Percentiles rank a stretch among this genome's conserved stretches.
phyloP scores from a whole-genome alignment of 2,888 invertebrate species.

The Conops quadrifasciatus region DNA sequence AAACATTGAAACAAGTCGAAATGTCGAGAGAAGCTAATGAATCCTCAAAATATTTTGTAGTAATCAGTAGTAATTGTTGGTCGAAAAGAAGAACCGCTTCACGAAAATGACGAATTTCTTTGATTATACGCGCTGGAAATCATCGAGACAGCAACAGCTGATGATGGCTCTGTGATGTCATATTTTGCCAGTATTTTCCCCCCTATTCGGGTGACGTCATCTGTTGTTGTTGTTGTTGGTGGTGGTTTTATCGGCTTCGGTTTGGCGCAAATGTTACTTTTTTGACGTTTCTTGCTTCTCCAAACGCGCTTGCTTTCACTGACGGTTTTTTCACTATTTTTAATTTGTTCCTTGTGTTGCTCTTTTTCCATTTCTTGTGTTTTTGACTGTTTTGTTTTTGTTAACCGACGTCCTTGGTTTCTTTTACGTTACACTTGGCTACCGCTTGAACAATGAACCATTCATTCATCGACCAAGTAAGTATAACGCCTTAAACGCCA shows the following conservation, averaged over 20 bases:
- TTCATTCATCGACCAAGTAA: conserved; percentile 16
- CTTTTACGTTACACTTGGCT: conserved; percentile 28
- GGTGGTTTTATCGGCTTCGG: neutral
- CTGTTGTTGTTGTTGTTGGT: too few species aligned
- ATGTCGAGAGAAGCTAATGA: too few species aligned
- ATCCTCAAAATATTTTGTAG: too few species aligned
- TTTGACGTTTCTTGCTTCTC: conserved; percentile 4
- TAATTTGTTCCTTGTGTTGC: neutral
- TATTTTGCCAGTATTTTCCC: too few species aligned
- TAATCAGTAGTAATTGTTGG: too few species aligned
- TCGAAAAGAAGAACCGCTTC: too few species aligned
- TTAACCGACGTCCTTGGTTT: conserved; percentile 1
- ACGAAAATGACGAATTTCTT: too few species aligned
- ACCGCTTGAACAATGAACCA: neutral
- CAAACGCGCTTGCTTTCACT: neutral
- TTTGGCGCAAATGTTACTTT: neutral
- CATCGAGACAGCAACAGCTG: too few species aligned
- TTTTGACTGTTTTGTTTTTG: conserved; percentile 13
- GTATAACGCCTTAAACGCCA: conserved; percentile 13
- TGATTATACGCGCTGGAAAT: too few species aligned
- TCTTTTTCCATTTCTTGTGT: conserved; percentile 3
- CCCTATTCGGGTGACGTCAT: too few species aligned
- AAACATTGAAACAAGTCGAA: too few species aligned
- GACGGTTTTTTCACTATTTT: conserved; percentile 8
- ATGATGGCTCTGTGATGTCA: too few species aligned